phyloP scores from a whole-genome alignment of 2,797 vertebrate genomes.

The Uromys caudimaculatus region DNA sequence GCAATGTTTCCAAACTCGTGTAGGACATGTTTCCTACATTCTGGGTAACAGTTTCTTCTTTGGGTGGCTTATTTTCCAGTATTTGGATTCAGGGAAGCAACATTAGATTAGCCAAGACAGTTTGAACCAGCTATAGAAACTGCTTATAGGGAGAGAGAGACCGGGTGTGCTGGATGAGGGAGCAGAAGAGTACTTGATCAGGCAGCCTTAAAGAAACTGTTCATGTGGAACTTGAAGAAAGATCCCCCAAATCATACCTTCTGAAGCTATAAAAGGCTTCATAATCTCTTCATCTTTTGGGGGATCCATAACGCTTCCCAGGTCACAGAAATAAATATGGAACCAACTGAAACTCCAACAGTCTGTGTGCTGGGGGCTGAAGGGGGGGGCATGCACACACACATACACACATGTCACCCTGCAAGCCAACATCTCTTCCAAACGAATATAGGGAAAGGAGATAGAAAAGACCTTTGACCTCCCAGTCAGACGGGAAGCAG shows the following conservation, averaged over 20 bases:
- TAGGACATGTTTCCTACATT: constrained; percentile 64
- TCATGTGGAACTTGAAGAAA: background rate
- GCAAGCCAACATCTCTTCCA: background rate
- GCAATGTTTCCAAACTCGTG: constrained; percentile 56
- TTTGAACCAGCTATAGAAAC: constrained; percentile 43
- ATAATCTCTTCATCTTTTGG: background rate
- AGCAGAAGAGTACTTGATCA: background rate
- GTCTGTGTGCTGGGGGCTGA: too few species aligned
- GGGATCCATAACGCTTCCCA: background rate
- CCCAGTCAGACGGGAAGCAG: background rate
- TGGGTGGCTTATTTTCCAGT: constrained; percentile 59
- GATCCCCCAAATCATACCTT: background rate
- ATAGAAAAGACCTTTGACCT: background rate
- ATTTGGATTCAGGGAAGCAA: constrained; percentile 66
- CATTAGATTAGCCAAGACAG: constrained; percentile 56
- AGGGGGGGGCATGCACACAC: background rate
- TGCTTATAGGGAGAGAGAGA: background rate
- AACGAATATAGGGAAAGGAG: background rate
- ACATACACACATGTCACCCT: background rate
- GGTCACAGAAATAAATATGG: background rate
- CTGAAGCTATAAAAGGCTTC: background rate
- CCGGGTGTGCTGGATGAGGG: background rate
- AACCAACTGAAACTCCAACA: background rate
- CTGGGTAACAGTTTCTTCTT: constrained; percentile 66
- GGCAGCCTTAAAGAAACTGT: background rate